Conservation (phyloP, 2,113 vertebrate genomes). For the Tympanuchus pallidicinctus region DNA sequence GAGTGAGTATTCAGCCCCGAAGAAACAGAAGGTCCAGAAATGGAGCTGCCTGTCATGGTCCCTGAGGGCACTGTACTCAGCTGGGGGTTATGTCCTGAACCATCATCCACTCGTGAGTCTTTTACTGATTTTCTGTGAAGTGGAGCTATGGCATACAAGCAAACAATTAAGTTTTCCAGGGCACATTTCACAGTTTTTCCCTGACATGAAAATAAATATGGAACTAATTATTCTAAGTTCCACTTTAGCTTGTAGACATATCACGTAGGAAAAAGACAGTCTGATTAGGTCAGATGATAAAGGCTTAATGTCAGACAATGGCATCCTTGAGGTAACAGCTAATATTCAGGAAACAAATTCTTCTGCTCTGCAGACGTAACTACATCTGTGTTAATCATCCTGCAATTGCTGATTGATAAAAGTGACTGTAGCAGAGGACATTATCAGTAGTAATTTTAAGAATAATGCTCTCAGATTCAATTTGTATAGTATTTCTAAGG, state of each 20-base stretch:
- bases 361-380: neutral
- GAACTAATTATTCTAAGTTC: neutral
- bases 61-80: slow-evolving; percentile 35
- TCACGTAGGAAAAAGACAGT: neutral
- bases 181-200: fast-evolving
- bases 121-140: slow-evolving; percentile 55
- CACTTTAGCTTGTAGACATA: neutral
- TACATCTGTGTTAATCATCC: neutral
- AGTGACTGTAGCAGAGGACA: fast-evolving
- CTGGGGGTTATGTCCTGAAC: neutral
- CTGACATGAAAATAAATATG: neutral
- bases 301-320: neutral
- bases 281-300: neutral
- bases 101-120: slow-evolving; percentile 54
- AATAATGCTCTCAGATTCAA: neutral
- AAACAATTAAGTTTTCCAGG: neutral
- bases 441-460: neutral
- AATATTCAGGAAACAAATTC: neutral
- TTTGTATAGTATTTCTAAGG: neutral
- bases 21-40: slow-evolving; percentile 31
- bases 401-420: fast-evolving
- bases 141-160: slow-evolving; percentile 74
- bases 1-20: slow-evolving; percentile 4
- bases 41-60: slow-evolving; percentile 39
- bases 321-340: neutral